Evolutionary conservation across 1,140 invertebrate species (phyloP).

Genomic region (Leptopilina boulardi): DNA sequence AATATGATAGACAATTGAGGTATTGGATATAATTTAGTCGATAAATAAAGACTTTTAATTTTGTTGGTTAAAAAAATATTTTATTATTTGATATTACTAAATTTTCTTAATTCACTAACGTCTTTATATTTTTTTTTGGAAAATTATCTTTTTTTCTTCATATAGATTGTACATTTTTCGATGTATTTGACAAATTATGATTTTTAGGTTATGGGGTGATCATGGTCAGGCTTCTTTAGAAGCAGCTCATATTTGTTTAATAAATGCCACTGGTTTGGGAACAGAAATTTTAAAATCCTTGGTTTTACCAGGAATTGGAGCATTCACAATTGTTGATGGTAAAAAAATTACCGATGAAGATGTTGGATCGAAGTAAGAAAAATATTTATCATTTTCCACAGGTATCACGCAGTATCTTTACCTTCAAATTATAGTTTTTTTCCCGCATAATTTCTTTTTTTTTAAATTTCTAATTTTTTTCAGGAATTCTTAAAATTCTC

Average conservation of each 20-base stretch:
- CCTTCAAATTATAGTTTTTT: too few species aligned
- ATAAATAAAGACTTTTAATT: conserved; percentile 35
- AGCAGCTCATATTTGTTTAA: conserved; percentile 92
- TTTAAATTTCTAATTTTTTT: too few species aligned
- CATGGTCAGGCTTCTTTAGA: conserved; percentile 95
- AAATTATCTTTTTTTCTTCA: background rate
- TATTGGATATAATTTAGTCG: conserved; percentile 58
- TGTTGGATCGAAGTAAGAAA: conserved; percentile 90
- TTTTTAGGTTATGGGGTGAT: conserved; percentile 94
- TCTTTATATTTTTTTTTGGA: background rate
- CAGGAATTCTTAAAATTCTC: too few species aligned
- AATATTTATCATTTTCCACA: conserved; percentile 31
- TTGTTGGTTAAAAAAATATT: background rate
- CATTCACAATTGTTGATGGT: conserved; percentile 97
- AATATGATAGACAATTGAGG: conserved; percentile 93
- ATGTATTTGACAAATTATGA: conserved; percentile 35
- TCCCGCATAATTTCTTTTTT: too few species aligned
- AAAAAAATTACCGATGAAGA: conserved; percentile 91
- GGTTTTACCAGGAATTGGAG: conserved; percentile 94
- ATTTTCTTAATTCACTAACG: conserved; percentile 36
- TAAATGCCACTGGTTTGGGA: conserved; percentile 95
- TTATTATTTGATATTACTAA: conserved; percentile 9
- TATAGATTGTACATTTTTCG: too few species aligned
- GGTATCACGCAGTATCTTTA: too few species aligned
- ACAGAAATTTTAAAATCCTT: conserved; percentile 97